Evolutionary conservation across 1,140 invertebrate genomes (phyloP), one percentile per base, ranked within the genome.

Genomic region (Nylanderia fulva): DNA sequence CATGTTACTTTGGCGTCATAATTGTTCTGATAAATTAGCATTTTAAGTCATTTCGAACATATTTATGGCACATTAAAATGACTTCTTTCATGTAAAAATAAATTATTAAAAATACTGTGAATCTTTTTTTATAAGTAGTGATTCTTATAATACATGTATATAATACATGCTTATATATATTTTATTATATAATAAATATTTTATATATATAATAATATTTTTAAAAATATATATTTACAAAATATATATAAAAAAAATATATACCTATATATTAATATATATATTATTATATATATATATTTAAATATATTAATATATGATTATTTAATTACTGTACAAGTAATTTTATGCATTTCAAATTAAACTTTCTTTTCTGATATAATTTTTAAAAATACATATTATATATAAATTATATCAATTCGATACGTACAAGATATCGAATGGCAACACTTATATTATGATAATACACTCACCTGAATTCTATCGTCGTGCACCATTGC

Each of bases 401-500:
- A 54, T 5, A 15, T 29, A 18, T 27, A 29, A 60, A 60, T 60
- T 29, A 5, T 7, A 24, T 21, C 27, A 36, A 36, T 36, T 72
- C 13, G n/a, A 6, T 6, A 29, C 29, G 8, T 42, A 52, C 2
- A 15, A 21, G 9, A 48, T 66, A 66, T 39, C 15, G n/a, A 36
- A 13, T 36, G 27, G n/a, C 9, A 15, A 9, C 6, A 42, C n/a
- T n/a, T n/a, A 33, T 1, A 68, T 13, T 8, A 68, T 42, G 8
- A 48, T 15, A n/a, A 36, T 18, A 36, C 4, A 91, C 92, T 93
- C 64, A 94, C 93, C 93, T 93, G 92, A 91, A 92, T 93, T 68
- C 91, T 91, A 87, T 90, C 91, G 88, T 91, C 93, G 85, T 94
- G 93, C 63, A 93, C 86, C 48, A 87, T 82, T 68, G 88, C 88